Percentiles rank a stretch among this genome's conserved stretches.
These are phyloP conservation scores for Aplodontia rufa DNA, from an alignment of 2,113 vertebrate genomes.

Conservation along the genomic window DNA sequence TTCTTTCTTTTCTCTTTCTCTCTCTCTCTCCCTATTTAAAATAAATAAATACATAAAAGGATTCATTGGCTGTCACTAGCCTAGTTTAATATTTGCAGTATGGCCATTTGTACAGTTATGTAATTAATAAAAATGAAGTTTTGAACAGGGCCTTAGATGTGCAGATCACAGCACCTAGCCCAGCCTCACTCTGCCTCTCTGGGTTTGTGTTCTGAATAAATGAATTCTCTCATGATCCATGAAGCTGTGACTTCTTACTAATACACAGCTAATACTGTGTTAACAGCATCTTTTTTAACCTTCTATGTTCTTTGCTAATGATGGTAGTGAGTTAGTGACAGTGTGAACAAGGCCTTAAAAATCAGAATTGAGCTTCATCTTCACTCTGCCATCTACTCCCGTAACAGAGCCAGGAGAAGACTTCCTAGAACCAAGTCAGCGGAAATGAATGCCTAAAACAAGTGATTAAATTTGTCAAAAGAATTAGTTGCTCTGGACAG, in stretches of 20 bases:
- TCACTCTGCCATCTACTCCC: neutral
- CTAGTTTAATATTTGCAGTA: neutral
- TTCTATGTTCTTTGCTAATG: slow-evolving; percentile 55
- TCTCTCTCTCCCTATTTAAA: too few species aligned
- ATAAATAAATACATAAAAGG: too few species aligned
- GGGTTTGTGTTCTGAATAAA: neutral
- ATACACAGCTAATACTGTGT: neutral
- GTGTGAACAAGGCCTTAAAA: slow-evolving; percentile 48
- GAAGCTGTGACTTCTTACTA: neutral
- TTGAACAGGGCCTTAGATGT: neutral
- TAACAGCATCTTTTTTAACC: slow-evolving; percentile 12
- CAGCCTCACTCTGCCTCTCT: neutral
- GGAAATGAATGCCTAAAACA: slow-evolving; percentile 26
- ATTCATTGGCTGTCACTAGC: too few species aligned
- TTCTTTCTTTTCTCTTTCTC: too few species aligned
- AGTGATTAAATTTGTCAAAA: slow-evolving; percentile 33
- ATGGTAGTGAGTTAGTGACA: slow-evolving; percentile 41
- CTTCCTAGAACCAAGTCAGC: neutral
- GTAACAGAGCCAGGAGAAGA: neutral
- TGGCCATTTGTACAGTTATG: neutral
- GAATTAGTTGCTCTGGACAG: neutral
- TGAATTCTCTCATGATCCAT: neutral
- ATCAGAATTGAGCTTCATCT: slow-evolving; percentile 60
- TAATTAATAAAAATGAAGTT: neutral
- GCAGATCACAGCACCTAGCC: neutral